phyloP scores from a whole-genome alignment of 2,888 invertebrate species.

The Arctia plantaginis region DNA sequence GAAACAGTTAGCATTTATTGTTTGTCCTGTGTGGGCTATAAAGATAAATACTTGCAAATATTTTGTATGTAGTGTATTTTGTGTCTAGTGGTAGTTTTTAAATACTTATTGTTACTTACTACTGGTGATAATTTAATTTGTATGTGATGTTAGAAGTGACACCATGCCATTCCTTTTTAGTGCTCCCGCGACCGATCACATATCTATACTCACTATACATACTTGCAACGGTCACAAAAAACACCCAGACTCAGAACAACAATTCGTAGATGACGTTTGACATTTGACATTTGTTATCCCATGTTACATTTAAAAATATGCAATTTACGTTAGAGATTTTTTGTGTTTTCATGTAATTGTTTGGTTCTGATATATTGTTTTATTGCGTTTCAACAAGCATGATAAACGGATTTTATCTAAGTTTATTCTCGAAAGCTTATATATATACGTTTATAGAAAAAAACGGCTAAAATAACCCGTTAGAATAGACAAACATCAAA shows the following conservation, averaged over 20 bases:
- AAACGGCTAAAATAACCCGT: slow-evolving; percentile 17
- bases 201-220: too few species aligned
- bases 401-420: slow-evolving; percentile 11
- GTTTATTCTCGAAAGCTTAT: slow-evolving; percentile 3
- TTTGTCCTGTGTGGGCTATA: slow-evolving; percentile 24
- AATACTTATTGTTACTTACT: neutral
- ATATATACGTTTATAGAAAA: slow-evolving; percentile 23
- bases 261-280: too few species aligned
- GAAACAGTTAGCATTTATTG: slow-evolving; percentile 17
- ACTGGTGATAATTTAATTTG: too few species aligned
- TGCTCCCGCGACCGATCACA: too few species aligned
- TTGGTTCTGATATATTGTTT: neutral
- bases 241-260: too few species aligned
- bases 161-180: too few species aligned
- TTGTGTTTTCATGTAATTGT: neutral
- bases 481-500: slow-evolving; percentile 12
- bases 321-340: neutral
- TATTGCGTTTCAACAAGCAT: slow-evolving; percentile 5
- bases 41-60: too few species aligned
- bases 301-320: too few species aligned
- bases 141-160: too few species aligned
- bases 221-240: too few species aligned
- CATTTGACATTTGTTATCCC: too few species aligned
- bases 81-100: neutral
- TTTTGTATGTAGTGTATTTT: too few species aligned